Base-by-base conservation (phyloP, 1,140 invertebrate species). In the Drosophila nasuta region DNA sequence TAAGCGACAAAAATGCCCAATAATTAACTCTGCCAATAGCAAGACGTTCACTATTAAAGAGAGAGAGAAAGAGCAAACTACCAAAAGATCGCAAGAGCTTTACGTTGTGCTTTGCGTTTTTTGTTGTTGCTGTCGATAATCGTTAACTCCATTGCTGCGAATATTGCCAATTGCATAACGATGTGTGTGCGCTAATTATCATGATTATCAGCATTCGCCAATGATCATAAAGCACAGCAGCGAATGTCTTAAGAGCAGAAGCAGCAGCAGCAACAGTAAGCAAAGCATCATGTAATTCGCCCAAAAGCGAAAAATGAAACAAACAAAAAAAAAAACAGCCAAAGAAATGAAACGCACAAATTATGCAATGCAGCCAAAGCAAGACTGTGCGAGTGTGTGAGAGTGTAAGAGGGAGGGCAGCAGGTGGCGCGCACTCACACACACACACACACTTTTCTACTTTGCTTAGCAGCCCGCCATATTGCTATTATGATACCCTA, bases 241-340 rank as follows among this genome's bases (percentile, higher is more conserved):
- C 46, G n/a, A 5, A 11, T 15, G 28, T 43, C 66, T 75, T 75
- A 85, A 81, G 72, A 85, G 78, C 77, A 57, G 56, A 59, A 57
- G 11, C 46, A 57, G 20, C 51, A 49, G 10, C 48, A 49, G 28
- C 2, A 54, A 35, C 28, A 38, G 3, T 43, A 45, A 41, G 56
- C 46, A 33, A 57, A 65, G 71, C 79, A 85, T 87, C 83, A 88
- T 87, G 83, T 77, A 88, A 88, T 82, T 66, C 62, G 67, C 51
- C 73, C 59, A 70, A 64, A 75, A 45, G 35, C 52, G 49, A 77
- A 72, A 51, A 51, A 60, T 33, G 57, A 72, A 59, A 43, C 51
- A 33, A 25, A 33, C 51, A 57, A 62, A 73, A 48, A 33, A 17
- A 33, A 58, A 57, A 66, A 73, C 54, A 57, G 49, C 49, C 38